Conservation (phyloP, 2,888 invertebrate species). For the Pterobdella sp. region DNA sequence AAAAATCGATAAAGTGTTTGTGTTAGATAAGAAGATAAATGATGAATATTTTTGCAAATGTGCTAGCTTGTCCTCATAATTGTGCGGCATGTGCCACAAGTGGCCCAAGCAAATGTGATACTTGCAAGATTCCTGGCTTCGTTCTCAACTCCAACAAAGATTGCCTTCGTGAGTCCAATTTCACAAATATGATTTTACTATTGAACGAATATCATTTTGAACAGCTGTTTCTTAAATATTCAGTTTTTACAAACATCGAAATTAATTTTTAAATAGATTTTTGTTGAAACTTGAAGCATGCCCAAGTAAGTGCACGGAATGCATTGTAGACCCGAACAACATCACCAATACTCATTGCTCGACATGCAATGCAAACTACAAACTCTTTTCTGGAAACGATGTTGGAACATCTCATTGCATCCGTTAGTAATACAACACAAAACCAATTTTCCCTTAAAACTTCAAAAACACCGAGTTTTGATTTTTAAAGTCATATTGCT, state of each 20-base stretch:
- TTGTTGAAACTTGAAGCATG: slow-evolving; percentile 12
- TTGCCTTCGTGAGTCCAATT: background rate
- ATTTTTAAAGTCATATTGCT: no score
- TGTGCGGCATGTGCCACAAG: slow-evolving; percentile 24
- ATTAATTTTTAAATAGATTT: no score
- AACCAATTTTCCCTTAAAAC: no score
- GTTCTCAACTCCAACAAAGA: slow-evolving; percentile 12
- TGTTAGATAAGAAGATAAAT: background rate
- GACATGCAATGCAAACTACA: background rate
- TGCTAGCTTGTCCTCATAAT: slow-evolving; percentile 29
- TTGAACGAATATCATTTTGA: no score
- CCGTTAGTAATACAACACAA: background rate
- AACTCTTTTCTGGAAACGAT: background rate
- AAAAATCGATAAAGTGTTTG: background rate
- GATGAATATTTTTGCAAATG: background rate
- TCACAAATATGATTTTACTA: no score
- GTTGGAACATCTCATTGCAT: slow-evolving; percentile 10
- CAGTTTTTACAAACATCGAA: no score
- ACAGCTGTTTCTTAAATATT: no score
- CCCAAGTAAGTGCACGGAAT: slow-evolving; percentile 8
- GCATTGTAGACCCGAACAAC: slow-evolving; percentile 11
- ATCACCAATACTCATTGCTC: slow-evolving; percentile 17
- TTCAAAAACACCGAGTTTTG: no score
- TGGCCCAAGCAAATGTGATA: slow-evolving; percentile 32
- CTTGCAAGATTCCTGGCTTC: slow-evolving; percentile 16